A percentile compares a stretch with the other conserved stretches of the same genome.
These are phyloP conservation scores for Xestia sexstrigata DNA, from an alignment of 2,888 invertebrate species.

Conservation along the genomic window DNA sequence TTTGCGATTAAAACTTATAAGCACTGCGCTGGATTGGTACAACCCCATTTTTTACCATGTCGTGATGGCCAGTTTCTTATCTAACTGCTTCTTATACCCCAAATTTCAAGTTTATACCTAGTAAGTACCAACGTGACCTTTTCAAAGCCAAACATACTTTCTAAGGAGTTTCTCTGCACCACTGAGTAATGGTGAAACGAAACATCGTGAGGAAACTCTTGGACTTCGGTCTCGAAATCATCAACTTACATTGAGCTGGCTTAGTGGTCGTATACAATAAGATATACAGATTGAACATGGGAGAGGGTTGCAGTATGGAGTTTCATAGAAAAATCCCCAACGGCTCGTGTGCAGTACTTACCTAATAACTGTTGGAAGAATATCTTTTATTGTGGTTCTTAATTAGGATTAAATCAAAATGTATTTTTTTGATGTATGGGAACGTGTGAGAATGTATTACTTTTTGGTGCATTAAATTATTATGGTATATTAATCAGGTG, in stretches of 20 bases:
- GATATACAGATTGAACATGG: too few relatives aligned
- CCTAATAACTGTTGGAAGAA: background rate
- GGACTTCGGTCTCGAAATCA: background rate
- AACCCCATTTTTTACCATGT: background rate
- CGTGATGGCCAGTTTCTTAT: background rate
- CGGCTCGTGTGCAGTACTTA: background rate
- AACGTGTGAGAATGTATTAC: background rate
- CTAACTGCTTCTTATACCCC: background rate
- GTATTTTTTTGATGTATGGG: background rate
- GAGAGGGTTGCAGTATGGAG: background rate
- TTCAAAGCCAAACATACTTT: background rate
- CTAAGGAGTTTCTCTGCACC: background rate
- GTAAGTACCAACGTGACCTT: background rate
- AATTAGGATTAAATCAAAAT: background rate
- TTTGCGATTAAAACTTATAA: background rate
- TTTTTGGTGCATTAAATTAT: conserved; percentile 19
- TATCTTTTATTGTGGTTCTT: background rate
- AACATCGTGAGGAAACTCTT: background rate
- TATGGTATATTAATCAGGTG: background rate
- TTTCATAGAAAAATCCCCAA: background rate
- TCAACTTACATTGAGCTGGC: background rate
- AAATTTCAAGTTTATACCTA: background rate
- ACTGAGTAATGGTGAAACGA: background rate
- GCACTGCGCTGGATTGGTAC: background rate
- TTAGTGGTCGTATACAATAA: background rate